A percentile compares a stretch with the other conserved stretches of the same genome.
phyloP scores from a whole-genome alignment of 2,888 invertebrate genomes.

The Agrochola lychnidis region DNA sequence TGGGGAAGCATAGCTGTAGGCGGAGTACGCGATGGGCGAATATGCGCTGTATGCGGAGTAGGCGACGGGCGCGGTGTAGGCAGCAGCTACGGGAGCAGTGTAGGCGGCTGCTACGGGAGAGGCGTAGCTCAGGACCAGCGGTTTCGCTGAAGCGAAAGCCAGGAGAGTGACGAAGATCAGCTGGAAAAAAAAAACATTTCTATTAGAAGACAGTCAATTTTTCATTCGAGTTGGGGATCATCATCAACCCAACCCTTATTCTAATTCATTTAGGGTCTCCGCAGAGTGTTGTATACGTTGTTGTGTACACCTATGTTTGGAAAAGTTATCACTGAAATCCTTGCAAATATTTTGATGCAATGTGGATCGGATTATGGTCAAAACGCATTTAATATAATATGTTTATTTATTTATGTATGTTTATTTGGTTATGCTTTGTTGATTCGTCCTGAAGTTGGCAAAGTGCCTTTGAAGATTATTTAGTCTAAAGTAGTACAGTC shows the following conservation, averaged over 20 bases:
- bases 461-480: constrained; percentile 27
- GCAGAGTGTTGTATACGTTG: neutral
- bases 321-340: neutral
- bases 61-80: constrained; percentile 80
- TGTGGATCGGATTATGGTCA: too few relatives aligned
- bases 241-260: neutral
- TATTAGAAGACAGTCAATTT: neutral
- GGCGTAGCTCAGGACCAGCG: constrained; percentile 73
- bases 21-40: constrained; percentile 76
- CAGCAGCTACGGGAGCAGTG: constrained; percentile 75
- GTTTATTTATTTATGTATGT: too few relatives aligned
- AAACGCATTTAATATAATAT: neutral
- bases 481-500: constrained; percentile 9
- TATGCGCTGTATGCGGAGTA: constrained; percentile 81
- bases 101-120: constrained; percentile 77
- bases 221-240: neutral
- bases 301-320: neutral
- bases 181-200: constrained; percentile 71
- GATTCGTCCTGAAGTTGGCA: neutral
- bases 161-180: constrained; percentile 89
- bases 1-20: constrained; percentile 78
- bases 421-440: neutral
- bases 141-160: constrained; percentile 81
- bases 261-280: too few relatives aligned
- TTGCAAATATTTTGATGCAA: neutral